A percentile compares a stretch with the other conserved stretches of the same genome.
These are phyloP conservation scores for Molanna angustata DNA, from an alignment of 2,888 invertebrate genomes.

Conservation along the genomic window DNA sequence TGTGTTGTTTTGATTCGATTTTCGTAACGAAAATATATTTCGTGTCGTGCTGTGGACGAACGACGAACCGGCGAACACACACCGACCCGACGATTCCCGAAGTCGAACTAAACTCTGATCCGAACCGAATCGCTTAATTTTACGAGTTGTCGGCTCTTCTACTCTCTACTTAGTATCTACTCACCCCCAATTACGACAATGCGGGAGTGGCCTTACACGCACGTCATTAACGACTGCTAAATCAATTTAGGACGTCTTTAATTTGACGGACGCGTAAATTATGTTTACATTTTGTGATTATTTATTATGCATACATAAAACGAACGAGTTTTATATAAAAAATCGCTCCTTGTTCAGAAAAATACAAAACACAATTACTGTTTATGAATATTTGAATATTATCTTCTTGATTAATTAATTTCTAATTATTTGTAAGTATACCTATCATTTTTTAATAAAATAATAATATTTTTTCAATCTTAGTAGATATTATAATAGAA, in stretches of 20 bases:
- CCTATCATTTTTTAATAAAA: too few species aligned
- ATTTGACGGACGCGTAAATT: slow-evolving; percentile 35
- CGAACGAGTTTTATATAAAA: too few species aligned
- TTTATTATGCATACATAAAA: too few species aligned
- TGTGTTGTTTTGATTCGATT: too few species aligned
- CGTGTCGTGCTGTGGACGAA: not conserved
- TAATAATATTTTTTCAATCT: too few species aligned
- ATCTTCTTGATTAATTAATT: too few species aligned
- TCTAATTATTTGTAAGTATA: too few species aligned
- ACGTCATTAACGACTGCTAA: slow-evolving; percentile 13
- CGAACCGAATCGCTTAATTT: slow-evolving; percentile 56
- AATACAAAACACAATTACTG: too few species aligned
- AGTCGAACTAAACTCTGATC: slow-evolving; percentile 52
- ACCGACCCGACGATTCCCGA: slow-evolving; percentile 55
- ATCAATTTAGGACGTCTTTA: not conserved
- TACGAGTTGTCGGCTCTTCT: slow-evolving; percentile 60
- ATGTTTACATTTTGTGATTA: too few species aligned
- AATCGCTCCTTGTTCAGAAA: too few species aligned
- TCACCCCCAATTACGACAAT: slow-evolving; percentile 1
- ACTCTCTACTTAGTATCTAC: slow-evolving; percentile 50
- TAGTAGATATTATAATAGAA: too few species aligned
- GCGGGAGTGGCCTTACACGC: slow-evolving; percentile 16
- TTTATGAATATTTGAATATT: too few species aligned
- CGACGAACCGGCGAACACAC: slow-evolving; percentile 37
- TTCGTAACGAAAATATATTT: not conserved